Evolutionary conservation across 2,797 vertebrate species (phyloP).

Genomic region (Pseudotriccus pelzelni): DNA sequence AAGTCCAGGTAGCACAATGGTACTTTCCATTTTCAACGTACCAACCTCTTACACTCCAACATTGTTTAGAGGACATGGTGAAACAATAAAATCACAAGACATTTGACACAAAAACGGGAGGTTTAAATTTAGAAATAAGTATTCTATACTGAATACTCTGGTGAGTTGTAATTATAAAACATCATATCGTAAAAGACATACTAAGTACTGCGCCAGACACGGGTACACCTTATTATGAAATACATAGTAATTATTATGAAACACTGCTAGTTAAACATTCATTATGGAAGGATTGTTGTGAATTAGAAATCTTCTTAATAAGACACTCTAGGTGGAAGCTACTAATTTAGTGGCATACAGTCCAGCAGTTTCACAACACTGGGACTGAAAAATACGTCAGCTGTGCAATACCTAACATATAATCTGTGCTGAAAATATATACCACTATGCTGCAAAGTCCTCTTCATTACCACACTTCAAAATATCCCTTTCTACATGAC

Average conservation of each 20-base stretch:
- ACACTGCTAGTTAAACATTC: neutral
- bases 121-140: neutral
- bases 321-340: neutral
- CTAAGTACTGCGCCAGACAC: neutral
- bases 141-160: neutral
- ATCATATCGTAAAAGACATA: neutral
- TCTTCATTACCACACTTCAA: neutral
- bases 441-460: neutral
- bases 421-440: neutral
- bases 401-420: neutral
- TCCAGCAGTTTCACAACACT: neutral
- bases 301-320: neutral
- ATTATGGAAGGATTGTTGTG: neutral
- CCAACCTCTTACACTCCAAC: neutral
- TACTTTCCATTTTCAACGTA: neutral
- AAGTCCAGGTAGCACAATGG: neutral
- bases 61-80: neutral
- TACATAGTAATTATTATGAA: neutral
- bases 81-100: neutral
- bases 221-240: neutral
- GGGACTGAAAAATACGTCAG: neutral
- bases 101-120: neutral
- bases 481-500: neutral
- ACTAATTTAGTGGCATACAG: neutral
- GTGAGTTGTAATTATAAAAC: neutral